Evolutionary conservation across 2,888 invertebrate species (phyloP), one percentile per base, ranked within the genome.

Genomic region (Disparrhopalites patrizii): DNA sequence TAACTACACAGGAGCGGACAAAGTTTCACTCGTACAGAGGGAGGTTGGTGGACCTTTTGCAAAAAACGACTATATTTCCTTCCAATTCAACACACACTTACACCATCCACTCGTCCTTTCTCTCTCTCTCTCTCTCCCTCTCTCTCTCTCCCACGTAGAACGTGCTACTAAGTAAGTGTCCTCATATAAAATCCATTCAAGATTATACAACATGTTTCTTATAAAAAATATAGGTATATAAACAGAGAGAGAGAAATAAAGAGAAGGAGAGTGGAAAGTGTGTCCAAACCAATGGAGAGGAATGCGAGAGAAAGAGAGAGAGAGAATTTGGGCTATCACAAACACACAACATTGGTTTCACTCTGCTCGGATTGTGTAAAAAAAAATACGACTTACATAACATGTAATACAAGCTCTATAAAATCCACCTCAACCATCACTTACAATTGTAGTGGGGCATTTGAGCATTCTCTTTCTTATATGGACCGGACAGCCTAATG

Each of bases 311-410:
- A n/a, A n/a, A n/a, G n/a, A n/a, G n/a, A n/a, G n/a, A n/a, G n/a
- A 36, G 36, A 43, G n/a, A 5, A 43, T n/a, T 18, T 4, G 10
- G 47, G 47, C 47, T 23, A 47, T 47, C 47, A 47, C 20, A 47
- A 47, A 47, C 47, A 47, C 23, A 47, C 56, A 63, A 64, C 55
- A 55, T 20, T 27, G 55, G 33, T 55, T 63, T 56, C 43, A 43
- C 50, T 18, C 43, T 31, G 27, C 13, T 58, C 28, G 18, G 18
- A 15, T 8, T 20, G 20, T 13, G 23, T 47, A 47, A 23, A 47
- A 47, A n/a, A n/a, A n/a, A 47, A 47, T 47, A 47, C 47, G 47
- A 47, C 20, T 3, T 23, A 25, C 47, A 47, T 25, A 47, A 47
- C 47, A 8, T 47, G 47, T 47, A 47, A 25, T 20, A 47, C 47